Percentiles rank a stretch among this genome's conserved stretches.
Conservation (phyloP, 2,888 invertebrate genomes). For the Cecidostiba fungosa region DNA sequence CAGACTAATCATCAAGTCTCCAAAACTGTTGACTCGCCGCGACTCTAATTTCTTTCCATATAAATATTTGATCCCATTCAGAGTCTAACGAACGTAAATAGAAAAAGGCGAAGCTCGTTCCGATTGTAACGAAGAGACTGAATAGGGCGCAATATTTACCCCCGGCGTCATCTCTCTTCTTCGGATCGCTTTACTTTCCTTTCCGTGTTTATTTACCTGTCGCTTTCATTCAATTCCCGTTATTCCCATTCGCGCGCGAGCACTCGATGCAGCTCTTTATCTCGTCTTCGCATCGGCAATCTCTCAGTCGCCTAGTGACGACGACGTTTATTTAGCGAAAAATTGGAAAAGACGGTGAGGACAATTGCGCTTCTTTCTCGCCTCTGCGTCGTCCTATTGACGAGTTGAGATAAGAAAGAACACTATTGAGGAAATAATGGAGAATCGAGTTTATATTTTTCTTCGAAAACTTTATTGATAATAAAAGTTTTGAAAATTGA, state of each 20-base stretch:
- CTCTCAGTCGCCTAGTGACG: background rate
- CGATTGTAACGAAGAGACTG: conserved; percentile 8
- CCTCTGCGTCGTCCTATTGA: background rate
- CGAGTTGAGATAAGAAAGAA: background rate
- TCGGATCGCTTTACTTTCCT: conserved; percentile 12
- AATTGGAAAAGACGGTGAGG: background rate
- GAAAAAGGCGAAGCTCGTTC: background rate
- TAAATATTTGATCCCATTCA: background rate
- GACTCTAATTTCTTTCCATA: background rate
- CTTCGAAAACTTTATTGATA: too few relatives aligned
- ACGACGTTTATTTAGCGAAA: conserved; percentile 10
- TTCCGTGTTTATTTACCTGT: conserved; percentile 15
- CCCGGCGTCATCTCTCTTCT: background rate
- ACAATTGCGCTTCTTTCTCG: background rate
- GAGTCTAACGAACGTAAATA: background rate
- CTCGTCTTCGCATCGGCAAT: background rate
- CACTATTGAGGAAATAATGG: background rate
- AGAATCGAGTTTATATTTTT: background rate
- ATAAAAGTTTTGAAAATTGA: too few relatives aligned
- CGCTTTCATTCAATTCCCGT: background rate
- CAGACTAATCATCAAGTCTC: background rate
- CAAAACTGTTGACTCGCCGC: background rate
- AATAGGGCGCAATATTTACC: background rate
- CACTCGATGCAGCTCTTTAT: background rate
- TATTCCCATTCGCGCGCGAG: background rate